Conservation (phyloP, 2,888 invertebrate genomes). For the Drosophila anomalipes region DNA sequence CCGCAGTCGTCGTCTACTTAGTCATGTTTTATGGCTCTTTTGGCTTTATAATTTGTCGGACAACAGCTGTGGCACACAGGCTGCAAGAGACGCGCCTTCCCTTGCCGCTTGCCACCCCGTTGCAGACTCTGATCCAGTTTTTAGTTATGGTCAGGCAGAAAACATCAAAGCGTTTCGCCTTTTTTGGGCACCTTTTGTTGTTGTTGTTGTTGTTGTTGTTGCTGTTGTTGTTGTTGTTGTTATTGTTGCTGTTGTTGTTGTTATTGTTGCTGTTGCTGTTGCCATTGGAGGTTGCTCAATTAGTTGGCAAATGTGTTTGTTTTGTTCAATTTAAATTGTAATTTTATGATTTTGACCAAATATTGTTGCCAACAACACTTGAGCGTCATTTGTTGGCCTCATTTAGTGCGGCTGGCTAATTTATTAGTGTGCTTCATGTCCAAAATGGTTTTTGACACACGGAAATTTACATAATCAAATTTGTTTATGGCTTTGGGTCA, state of each 20-base stretch:
- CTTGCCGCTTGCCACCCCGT: not conserved
- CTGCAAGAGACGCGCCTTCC: not conserved
- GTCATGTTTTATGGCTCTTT: constrained; percentile 65
- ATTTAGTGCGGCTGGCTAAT: constrained; percentile 41
- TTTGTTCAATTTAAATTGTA: constrained; percentile 65
- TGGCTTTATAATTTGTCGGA: constrained; percentile 65
- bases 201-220: constrained; percentile 4
- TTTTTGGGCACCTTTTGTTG: constrained; percentile 43
- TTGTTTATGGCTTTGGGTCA: not conserved
- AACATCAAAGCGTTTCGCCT: constrained; percentile 67
- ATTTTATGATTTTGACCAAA: constrained; percentile 66
- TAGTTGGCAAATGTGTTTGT: constrained; percentile 65
- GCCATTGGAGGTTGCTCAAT: constrained; percentile 63
- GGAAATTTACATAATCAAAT: not conserved
- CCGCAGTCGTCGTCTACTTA: constrained; percentile 51
- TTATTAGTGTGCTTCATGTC: constrained; percentile 41
- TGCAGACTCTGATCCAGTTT: constrained; percentile 45
- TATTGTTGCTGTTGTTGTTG: constrained; percentile 26
- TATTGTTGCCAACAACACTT: constrained; percentile 36
- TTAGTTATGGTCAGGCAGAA: constrained; percentile 48
- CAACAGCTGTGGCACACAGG: constrained; percentile 55
- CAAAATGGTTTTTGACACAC: constrained; percentile 29
- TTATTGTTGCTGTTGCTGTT: not conserved
- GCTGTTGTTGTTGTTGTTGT: not conserved
- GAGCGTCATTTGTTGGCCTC: constrained; percentile 26